These are phyloP conservation scores for Belonocnema kinseyi DNA, from an alignment of 1,140 invertebrate species.

Conservation along the genomic window DNA sequence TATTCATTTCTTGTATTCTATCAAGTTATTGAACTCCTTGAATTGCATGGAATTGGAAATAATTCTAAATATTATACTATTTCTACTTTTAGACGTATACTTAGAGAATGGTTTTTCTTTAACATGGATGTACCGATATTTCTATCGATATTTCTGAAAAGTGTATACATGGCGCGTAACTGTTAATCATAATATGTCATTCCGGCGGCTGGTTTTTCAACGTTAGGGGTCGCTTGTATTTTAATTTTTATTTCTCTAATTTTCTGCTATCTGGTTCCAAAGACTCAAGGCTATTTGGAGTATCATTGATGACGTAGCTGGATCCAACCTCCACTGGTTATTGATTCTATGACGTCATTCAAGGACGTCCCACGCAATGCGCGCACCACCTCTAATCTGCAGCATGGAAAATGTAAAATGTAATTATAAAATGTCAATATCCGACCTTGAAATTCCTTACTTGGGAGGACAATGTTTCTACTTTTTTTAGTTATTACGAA, in stretches of 20 bases:
- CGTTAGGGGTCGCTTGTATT: not conserved
- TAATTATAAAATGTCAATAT: not conserved
- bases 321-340: constrained; percentile 29
- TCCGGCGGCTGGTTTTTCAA: not conserved
- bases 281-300: not conserved
- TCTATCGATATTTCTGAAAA: too few relatives aligned
- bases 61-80: too few relatives aligned
- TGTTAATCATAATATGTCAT: not conserved
- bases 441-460: not conserved
- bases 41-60: too few relatives aligned
- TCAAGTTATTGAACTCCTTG: too few relatives aligned
- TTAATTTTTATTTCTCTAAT: constrained; percentile 28
- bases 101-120: too few relatives aligned
- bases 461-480: not conserved
- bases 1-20: too few relatives aligned
- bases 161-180: too few relatives aligned
- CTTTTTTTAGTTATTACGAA: not conserved
- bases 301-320: constrained; percentile 48
- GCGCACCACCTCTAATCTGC: constrained; percentile 33
- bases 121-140: too few relatives aligned
- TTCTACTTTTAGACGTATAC: too few relatives aligned
- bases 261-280: not conserved
- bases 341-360: constrained; percentile 55
- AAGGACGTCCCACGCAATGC: constrained; percentile 36
- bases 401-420: not conserved